Percentiles rank a stretch among this genome's conserved stretches.
phyloP scores from a whole-genome alignment of 37 sponge, comb jelly and placozoan genomes.

The Aphrocallistes beatrix region DNA sequence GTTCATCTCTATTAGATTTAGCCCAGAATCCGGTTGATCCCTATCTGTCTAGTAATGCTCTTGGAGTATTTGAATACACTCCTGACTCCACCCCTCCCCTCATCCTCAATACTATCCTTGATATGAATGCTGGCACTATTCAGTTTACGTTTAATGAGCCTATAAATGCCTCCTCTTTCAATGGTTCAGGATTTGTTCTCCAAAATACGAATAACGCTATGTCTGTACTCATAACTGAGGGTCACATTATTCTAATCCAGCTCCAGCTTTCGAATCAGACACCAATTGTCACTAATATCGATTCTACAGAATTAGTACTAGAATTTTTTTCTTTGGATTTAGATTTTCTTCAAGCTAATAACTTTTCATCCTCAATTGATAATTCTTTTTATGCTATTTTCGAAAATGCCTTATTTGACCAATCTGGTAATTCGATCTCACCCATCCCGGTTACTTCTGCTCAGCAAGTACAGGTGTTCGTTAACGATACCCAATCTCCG shows the following conservation, averaged over 20 bases:
- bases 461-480: constrained; percentile 30
- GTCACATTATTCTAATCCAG: background rate
- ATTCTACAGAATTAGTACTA: background rate
- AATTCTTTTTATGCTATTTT: background rate
- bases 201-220: constrained; percentile 6
- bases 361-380: background rate
- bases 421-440: background rate
- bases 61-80: constrained; percentile 21
- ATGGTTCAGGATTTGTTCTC: background rate
- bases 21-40: constrained; percentile 26
- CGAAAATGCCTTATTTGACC: background rate
- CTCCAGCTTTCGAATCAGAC: background rate
- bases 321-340: constrained; percentile 23
- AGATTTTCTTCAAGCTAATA: constrained; percentile 27
- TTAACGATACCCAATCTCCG: constrained; percentile 41
- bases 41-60: background rate
- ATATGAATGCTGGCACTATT: constrained; percentile 56
- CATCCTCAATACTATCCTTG: constrained; percentile 34
- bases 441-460: constrained; percentile 11
- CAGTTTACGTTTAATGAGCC: constrained; percentile 63
- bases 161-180: constrained; percentile 33
- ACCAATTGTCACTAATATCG: background rate
- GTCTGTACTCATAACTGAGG: background rate
- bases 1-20: constrained; percentile 40
- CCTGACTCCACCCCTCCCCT: constrained; percentile 50